Conservation (phyloP, 2,113 vertebrate genomes). For the Podocnemis expansa region DNA sequence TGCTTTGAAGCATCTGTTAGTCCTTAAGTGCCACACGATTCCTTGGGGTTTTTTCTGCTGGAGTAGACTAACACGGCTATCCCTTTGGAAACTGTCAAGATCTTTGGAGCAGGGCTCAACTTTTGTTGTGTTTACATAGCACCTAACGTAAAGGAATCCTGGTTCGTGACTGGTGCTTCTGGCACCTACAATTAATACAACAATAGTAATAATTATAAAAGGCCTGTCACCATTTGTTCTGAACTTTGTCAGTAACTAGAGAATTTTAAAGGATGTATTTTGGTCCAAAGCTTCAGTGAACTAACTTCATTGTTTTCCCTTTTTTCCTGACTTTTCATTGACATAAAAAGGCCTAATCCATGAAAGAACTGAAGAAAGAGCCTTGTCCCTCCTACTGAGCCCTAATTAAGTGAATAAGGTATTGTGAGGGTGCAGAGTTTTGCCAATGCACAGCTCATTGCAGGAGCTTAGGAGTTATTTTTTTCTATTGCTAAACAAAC, state of each 20-base stretch:
- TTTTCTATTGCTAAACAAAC: not conserved
- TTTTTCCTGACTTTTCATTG: not conserved
- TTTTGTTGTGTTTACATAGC: too few relatives aligned
- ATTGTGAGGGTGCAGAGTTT: not conserved
- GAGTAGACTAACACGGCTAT: too few relatives aligned
- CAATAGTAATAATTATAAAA: not conserved
- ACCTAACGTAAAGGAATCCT: not conserved
- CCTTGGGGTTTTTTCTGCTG: too few relatives aligned
- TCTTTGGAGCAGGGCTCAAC: too few relatives aligned
- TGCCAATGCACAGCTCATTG: not conserved
- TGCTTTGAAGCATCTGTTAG: too few relatives aligned
- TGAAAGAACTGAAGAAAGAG: not conserved
- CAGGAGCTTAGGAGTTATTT: not conserved
- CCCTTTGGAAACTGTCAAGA: too few relatives aligned
- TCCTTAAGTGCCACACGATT: too few relatives aligned
- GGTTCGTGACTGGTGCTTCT: not conserved
- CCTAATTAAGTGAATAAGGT: not conserved
- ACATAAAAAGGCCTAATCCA: not conserved
- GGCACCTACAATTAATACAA: not conserved
- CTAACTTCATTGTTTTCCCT: not conserved
- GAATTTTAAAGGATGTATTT: not conserved
- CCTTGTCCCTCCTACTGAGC: not conserved
- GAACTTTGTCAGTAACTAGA: not conserved
- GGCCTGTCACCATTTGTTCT: not conserved
- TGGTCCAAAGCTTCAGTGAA: not conserved